phyloP scores from a whole-genome alignment of 2,113 vertebrate genomes.

The Plecotus auritus region DNA sequence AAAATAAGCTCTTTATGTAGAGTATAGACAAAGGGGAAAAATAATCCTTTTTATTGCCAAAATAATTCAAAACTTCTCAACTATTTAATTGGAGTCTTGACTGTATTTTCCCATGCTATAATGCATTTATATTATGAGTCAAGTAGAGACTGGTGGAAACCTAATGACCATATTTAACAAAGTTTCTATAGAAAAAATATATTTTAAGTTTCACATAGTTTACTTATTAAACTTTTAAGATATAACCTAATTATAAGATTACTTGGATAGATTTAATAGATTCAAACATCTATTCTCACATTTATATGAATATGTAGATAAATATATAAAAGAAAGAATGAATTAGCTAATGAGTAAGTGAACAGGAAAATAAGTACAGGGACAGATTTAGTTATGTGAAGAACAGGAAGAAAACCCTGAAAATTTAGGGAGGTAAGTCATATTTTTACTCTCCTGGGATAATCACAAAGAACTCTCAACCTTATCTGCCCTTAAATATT shows the following conservation, averaged over 20 bases:
- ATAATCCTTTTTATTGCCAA: background rate
- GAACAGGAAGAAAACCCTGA: background rate
- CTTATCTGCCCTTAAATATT: slow-evolving; percentile 22
- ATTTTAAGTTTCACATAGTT: slow-evolving; percentile 25
- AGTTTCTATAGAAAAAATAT: slow-evolving; percentile 21
- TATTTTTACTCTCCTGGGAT: background rate
- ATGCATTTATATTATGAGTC: background rate
- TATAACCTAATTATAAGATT: slow-evolving; percentile 4
- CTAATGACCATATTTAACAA: slow-evolving; percentile 10
- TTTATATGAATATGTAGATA: slow-evolving; percentile 6
- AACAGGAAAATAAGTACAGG: slow-evolving; percentile 24
- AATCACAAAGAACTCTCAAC: slow-evolving; percentile 31
- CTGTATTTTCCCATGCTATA: background rate
- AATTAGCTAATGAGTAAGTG: background rate
- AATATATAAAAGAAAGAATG: slow-evolving; percentile 14
- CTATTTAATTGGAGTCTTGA: background rate
- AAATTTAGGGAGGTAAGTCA: background rate
- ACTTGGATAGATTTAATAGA: background rate
- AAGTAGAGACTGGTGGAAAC: background rate
- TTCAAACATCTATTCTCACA: background rate
- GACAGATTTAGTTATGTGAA: background rate
- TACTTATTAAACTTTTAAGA: slow-evolving; percentile 21
- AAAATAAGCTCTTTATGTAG: slow-evolving; percentile 39
- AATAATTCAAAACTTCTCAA: slow-evolving; percentile 36
- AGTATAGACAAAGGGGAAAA: background rate